Evolutionary conservation across 2,113 vertebrate genomes (phyloP).

Genomic region (Leuciscus idus): DNA sequence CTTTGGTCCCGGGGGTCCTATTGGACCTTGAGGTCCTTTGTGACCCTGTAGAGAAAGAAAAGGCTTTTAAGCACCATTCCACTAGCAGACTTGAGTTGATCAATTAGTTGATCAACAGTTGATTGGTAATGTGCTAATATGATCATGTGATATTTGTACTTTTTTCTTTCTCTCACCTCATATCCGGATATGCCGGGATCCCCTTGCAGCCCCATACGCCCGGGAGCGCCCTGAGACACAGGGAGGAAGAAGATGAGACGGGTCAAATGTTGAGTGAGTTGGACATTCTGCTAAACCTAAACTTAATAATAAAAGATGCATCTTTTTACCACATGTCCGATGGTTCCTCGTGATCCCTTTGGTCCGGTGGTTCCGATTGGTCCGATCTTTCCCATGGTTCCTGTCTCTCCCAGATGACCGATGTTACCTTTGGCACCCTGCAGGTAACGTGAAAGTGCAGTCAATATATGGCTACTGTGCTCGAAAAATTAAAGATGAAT

Average conservation of each 20-base stretch:
- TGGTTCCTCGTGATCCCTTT: conserved; percentile 95
- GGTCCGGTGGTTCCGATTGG: conserved; percentile 86
- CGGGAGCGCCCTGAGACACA: conserved; percentile 85
- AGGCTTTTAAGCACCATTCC: not conserved
- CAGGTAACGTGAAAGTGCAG: not conserved
- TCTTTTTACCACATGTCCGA: conserved; percentile 88
- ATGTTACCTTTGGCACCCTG: conserved; percentile 92
- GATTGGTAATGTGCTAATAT: not conserved
- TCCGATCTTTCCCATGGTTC: conserved; percentile 84
- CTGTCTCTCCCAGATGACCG: conserved; percentile 92
- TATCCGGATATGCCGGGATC: conserved; percentile 91
- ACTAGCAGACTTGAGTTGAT: not conserved
- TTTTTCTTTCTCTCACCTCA: conserved; percentile 77
- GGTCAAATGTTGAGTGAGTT: not conserved
- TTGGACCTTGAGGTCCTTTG: conserved; percentile 82
- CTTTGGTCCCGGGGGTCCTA: conserved; percentile 89
- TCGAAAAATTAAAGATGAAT: not conserved
- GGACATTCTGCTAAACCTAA: no score
- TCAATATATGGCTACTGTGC: not conserved
- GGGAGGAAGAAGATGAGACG: not conserved
- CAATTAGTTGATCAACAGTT: not conserved
- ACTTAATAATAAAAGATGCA: not conserved
- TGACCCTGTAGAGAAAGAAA: conserved; percentile 83
- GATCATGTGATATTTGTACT: not conserved
- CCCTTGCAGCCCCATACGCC: conserved; percentile 93